phyloP scores from a whole-genome alignment of 2,113 vertebrate species.

The Arenaria interpres region DNA sequence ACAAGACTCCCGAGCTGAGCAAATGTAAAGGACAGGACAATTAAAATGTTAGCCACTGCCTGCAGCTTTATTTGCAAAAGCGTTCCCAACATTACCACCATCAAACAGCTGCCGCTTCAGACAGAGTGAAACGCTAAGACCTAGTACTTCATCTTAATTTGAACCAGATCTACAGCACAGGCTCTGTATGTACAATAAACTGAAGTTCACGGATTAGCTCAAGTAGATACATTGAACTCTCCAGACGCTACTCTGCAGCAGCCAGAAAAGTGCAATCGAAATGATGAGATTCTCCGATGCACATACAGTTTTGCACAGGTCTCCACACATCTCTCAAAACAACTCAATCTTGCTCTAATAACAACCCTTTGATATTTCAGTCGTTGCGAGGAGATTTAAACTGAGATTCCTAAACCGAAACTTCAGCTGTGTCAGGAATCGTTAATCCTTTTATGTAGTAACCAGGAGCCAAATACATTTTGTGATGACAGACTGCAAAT shows the following conservation, averaged over 20 bases:
- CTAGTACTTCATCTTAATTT: background rate
- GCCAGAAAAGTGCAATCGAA: background rate
- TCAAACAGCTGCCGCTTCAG: background rate
- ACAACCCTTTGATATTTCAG: background rate
- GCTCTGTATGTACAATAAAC: background rate
- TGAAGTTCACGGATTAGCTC: background rate
- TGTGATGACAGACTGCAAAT: background rate
- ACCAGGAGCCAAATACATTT: background rate
- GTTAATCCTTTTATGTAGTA: background rate
- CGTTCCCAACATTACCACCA: background rate
- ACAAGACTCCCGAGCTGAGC: background rate
- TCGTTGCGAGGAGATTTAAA: background rate
- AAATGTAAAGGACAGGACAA: conserved; percentile 3
- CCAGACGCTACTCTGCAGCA: background rate
- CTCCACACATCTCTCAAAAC: background rate
- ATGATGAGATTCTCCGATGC: accelerated
- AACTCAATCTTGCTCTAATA: background rate
- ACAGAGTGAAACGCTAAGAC: background rate
- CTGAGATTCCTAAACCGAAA: background rate
- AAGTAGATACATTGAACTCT: background rate
- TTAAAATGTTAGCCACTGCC: background rate
- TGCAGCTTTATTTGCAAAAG: background rate
- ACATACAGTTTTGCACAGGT: background rate
- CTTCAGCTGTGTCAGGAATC: background rate
- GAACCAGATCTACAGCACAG: background rate